phyloP scores from a whole-genome alignment of 1,140 invertebrate genomes.

The Pentalonia nigronervosa region DNA sequence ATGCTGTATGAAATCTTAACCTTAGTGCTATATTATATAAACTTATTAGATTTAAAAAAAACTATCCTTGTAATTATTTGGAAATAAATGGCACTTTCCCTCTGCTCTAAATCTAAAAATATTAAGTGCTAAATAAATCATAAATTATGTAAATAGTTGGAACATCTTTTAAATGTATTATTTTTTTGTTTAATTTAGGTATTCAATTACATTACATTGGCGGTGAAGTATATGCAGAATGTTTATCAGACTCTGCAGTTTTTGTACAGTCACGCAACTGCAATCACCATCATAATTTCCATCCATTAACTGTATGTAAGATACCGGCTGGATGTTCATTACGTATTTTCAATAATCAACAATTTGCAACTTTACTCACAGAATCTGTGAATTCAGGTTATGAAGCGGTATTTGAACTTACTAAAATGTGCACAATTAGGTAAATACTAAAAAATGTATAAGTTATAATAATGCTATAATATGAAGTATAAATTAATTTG shows the following conservation, averaged over 20 bases:
- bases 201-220: slow-evolving; percentile 97
- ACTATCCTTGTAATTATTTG: no score
- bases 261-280: slow-evolving; percentile 96
- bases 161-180: not conserved
- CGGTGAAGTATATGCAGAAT: slow-evolving; percentile 97
- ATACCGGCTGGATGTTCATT: slow-evolving; percentile 92
- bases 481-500: slow-evolving; percentile 8
- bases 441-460: slow-evolving; percentile 60
- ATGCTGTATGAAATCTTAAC: no score
- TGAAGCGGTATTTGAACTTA: slow-evolving; percentile 95
- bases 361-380: slow-evolving; percentile 90
- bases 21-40: no score
- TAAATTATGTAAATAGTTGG: no score
- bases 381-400: slow-evolving; percentile 94
- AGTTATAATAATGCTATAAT: not conserved
- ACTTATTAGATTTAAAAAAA: no score
- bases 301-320: slow-evolving; percentile 94
- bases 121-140: no score
- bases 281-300: slow-evolving; percentile 94
- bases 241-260: slow-evolving; percentile 91
- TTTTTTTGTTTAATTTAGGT: slow-evolving; percentile 66
- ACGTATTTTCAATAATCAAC: slow-evolving; percentile 97
- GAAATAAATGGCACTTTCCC: no score
- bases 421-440: slow-evolving; percentile 97
- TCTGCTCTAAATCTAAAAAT: no score